Evolutionary conservation across 2,797 vertebrate genomes (phyloP).

Genomic region (Micropoecilia bifurca): DNA sequence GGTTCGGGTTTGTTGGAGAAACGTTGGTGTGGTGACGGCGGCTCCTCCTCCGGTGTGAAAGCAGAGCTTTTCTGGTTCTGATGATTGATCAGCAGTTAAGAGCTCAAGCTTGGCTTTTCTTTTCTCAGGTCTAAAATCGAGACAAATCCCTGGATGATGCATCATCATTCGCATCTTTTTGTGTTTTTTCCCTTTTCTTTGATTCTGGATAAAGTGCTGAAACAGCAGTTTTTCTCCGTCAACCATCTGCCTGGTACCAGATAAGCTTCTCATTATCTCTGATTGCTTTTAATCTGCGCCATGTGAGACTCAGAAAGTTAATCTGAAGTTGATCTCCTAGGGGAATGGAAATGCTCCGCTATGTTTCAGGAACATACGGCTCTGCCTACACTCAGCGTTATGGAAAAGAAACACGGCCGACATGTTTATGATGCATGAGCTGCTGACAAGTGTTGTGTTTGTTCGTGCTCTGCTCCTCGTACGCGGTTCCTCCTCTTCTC

Average conservation of each 20-base stretch:
- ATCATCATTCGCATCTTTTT: not conserved
- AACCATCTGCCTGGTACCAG: not conserved
- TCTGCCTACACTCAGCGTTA: conserved; percentile 12
- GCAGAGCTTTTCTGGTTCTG: not conserved
- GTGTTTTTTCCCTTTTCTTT: not conserved
- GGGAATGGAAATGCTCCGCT: not conserved
- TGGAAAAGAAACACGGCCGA: conserved; percentile 10
- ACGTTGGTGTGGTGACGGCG: not conserved
- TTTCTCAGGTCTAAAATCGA: not conserved
- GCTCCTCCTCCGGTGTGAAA: not conserved
- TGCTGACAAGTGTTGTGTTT: conserved; percentile 16
- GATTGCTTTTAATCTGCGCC: not conserved
- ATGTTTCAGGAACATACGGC: not conserved
- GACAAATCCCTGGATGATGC: not conserved
- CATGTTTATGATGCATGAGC: not conserved
- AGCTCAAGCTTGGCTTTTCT: not conserved
- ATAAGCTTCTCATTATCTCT: not conserved
- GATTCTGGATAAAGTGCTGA: not conserved
- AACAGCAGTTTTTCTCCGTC: not conserved
- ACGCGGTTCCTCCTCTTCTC: not conserved
- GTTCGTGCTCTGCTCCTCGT: not conserved
- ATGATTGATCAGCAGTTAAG: not conserved
- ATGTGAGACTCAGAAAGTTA: not conserved
- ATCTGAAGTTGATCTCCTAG: not conserved
- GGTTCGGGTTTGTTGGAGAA: not conserved